phyloP scores from a whole-genome alignment of 2,888 invertebrate species.

The Cheilosia grossa region DNA sequence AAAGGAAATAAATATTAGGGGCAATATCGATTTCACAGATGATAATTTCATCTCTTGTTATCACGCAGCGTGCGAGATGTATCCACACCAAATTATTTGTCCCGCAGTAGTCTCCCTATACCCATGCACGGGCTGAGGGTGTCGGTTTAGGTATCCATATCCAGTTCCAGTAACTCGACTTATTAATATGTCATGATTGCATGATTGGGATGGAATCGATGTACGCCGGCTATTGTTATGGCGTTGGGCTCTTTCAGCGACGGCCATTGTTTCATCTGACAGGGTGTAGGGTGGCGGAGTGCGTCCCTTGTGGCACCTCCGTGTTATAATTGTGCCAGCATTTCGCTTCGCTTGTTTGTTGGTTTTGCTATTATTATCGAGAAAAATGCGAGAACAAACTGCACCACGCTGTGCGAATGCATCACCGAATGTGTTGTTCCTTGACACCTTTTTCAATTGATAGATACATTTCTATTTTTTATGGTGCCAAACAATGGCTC shows the following conservation, averaged over 20 bases:
- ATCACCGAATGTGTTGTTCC: slow-evolving; percentile 68
- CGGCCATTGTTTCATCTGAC: slow-evolving; percentile 45
- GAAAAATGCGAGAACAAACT: slow-evolving; percentile 39
- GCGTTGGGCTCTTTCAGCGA: slow-evolving; percentile 69
- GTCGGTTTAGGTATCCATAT: slow-evolving; percentile 10
- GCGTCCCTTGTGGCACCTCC: slow-evolving; percentile 70
- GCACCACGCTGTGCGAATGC: slow-evolving; percentile 63
- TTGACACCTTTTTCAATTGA: slow-evolving; percentile 72
- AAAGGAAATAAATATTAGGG: slow-evolving; percentile 47
- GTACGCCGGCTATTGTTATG: slow-evolving; percentile 67
- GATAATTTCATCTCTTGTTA: slow-evolving; percentile 74
- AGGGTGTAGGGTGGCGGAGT: slow-evolving; percentile 45
- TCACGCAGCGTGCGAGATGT: slow-evolving; percentile 64
- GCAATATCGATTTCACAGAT: slow-evolving; percentile 75
- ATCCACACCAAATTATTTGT: slow-evolving; percentile 46
- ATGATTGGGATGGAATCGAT: slow-evolving; percentile 69
- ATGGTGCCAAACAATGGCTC: slow-evolving; percentile 48
- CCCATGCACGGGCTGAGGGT: slow-evolving; percentile 26
- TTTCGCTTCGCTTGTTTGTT: slow-evolving; percentile 69
- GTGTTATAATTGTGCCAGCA: slow-evolving; percentile 69
- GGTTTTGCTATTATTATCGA: slow-evolving; percentile 68
- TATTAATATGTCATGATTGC: slow-evolving; percentile 74
- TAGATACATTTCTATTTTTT: slow-evolving; percentile 63
- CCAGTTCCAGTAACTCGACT: slow-evolving; percentile 31
- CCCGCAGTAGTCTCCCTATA: slow-evolving; percentile 27